Evolutionary conservation across 2,797 vertebrate species (phyloP), one percentile per base, ranked within the genome.

Genomic region (Pseudopleuronectes americanus): DNA sequence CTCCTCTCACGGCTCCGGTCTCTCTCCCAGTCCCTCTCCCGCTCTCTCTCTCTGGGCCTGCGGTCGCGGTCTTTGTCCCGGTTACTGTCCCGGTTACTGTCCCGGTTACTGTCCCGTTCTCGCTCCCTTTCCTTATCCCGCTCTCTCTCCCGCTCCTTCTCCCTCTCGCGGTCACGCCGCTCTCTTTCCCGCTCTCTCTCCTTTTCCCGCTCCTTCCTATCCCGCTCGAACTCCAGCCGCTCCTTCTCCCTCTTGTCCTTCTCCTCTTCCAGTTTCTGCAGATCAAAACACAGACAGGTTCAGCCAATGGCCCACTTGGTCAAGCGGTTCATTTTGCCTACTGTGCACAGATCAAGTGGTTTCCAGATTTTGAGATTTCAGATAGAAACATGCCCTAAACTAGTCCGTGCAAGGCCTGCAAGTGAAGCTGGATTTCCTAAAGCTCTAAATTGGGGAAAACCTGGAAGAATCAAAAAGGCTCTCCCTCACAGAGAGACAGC

Each of bases 211-310:
- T 94, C 97, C 84, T 93, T 93, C 53, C 92, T 72, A 77, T 99
- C 97, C 33, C 96, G 94, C 91, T 95, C 94, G 38, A 94, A 92
- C 83, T 95, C 94, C 81, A 93, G 94, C 64, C 97, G 96, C 28
- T 97, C 96, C 71, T 97, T 96, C 92, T 99, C 97, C 67, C 97
- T 94, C 77, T 99, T 96, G 94, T 99, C 97, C 89, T 96, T 96
- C 87, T 97, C 96, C 91, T 99, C 97, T 92, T 99, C 97, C 85
- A 99, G 95, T 97, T 99, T 99, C 98, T 99, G 97, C 89, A 93
- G 95, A 90, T 96, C 96, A 94, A 95, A 95, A 92, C 94, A 94
- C 82, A 94, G 33, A 81, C 57, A 2, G 85, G 83, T 77, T 92
- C 72, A 92, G 84, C 33, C 53, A 26, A 57, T 21, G 86, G 55